Evolutionary conservation across 2,888 invertebrate species (phyloP).

Genomic region (Toxonevra muliebris): DNA sequence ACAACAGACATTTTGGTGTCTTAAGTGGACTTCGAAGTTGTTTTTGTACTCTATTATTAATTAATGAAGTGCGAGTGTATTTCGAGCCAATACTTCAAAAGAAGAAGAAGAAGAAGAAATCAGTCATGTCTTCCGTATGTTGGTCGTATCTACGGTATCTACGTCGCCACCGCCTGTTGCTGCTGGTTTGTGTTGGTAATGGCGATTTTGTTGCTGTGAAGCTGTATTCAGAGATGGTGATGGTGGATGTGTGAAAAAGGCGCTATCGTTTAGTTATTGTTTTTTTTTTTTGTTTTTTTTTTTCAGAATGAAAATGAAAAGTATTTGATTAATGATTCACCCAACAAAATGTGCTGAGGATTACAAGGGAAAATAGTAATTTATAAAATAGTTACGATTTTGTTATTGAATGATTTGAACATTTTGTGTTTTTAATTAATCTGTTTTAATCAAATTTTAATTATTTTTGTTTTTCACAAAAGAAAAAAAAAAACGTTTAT

Average conservation of each 20-base stretch:
- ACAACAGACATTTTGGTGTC: constrained; percentile 16
- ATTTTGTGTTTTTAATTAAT: constrained; percentile 10
- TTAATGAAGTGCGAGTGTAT: constrained; percentile 2
- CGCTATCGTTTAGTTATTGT: constrained; percentile 15
- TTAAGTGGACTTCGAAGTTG: background rate
- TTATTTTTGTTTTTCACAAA: background rate
- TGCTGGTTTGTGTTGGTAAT: constrained; percentile 4
- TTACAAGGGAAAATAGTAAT: constrained; percentile 53
- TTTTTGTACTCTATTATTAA: constrained; percentile 3
- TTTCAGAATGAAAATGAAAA: constrained; percentile 18
- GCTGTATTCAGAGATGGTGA: background rate
- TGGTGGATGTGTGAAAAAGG: constrained; percentile 6
- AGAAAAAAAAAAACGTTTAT: constrained; percentile 1
- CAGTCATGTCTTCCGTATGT: background rate
- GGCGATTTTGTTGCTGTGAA: background rate
- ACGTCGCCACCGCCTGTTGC: background rate
- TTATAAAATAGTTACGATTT: constrained; percentile 43
- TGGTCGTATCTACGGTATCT: background rate
- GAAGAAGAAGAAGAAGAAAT: too few relatives aligned
- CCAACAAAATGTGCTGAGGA: constrained; percentile 50
- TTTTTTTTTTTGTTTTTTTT: constrained; percentile 6
- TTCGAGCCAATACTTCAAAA: too few relatives aligned
- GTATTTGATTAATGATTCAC: constrained; percentile 50
- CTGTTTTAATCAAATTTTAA: constrained; percentile 3
- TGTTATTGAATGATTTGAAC: constrained; percentile 16